Conservation (phyloP, 1,140 invertebrate species). For the Papilio polyxenes region DNA sequence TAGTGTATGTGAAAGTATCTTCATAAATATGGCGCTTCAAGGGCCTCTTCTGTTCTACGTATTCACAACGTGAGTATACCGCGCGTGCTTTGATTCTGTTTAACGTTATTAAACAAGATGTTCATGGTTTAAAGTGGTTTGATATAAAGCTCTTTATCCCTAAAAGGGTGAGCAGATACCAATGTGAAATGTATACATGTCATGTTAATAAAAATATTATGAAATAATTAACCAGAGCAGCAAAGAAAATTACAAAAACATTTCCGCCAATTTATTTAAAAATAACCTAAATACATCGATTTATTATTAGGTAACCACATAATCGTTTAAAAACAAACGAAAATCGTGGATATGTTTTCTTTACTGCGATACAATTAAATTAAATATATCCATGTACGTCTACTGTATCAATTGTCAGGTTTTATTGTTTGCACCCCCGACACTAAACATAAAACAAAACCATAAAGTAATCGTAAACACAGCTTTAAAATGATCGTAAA, state of each 20-base stretch:
- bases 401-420: constrained; percentile 14
- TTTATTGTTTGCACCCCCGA: background rate
- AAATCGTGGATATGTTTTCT: background rate
- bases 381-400: background rate
- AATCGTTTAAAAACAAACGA: background rate
- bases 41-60: constrained; percentile 52
- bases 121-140: constrained; percentile 28
- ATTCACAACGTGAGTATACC: constrained; percentile 49
- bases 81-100: constrained; percentile 36
- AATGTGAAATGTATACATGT: background rate
- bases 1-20: constrained; percentile 46
- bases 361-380: constrained; percentile 7
- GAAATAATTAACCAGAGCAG: background rate
- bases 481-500: constrained; percentile 4
- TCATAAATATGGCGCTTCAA: constrained; percentile 49
- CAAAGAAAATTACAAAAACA: no score
- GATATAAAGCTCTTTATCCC: constrained; percentile 4
- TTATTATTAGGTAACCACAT: no score
- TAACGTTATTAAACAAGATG: constrained; percentile 36
- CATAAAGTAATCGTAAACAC: constrained; percentile 30
- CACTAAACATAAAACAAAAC: constrained; percentile 29
- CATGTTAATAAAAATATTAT: background rate
- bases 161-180: constrained; percentile 3
- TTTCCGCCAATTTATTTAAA: background rate
- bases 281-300: no score